Percentiles rank a stretch among this genome's conserved stretches.
phyloP scores from a whole-genome alignment of 2,888 invertebrate genomes.

The Nebria brevicollis region DNA sequence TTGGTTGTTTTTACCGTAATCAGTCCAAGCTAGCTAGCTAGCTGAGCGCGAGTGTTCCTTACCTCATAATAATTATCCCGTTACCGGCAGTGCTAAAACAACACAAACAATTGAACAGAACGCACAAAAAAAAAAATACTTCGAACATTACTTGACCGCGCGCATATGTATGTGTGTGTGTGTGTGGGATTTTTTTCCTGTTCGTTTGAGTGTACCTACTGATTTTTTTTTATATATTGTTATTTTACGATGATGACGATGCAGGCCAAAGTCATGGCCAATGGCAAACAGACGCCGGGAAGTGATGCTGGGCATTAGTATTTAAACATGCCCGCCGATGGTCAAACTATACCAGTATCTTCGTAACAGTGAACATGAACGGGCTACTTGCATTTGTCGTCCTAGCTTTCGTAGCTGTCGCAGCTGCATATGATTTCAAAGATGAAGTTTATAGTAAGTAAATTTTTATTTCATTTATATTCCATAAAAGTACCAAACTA shows the following conservation, averaged over 20 bases:
- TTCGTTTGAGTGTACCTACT: background rate
- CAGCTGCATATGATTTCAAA: slow-evolving; percentile 56
- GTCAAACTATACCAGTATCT: slow-evolving; percentile 39
- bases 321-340: slow-evolving; percentile 47
- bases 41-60: slow-evolving; percentile 2
- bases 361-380: slow-evolving; percentile 34
- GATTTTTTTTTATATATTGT: slow-evolving; percentile 26
- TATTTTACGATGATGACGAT: slow-evolving; percentile 11
- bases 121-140: slow-evolving; percentile 28
- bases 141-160: background rate
- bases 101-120: slow-evolving; percentile 21
- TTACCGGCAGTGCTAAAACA: slow-evolving; percentile 34
- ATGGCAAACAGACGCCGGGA: slow-evolving; percentile 15
- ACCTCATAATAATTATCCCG: slow-evolving; percentile 43
- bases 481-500: too few species aligned
- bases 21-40: slow-evolving; percentile 2
- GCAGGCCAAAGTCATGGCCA: slow-evolving; percentile 45
- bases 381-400: slow-evolving; percentile 45
- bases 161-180: background rate
- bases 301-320: slow-evolving; percentile 30
- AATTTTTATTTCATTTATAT: background rate
- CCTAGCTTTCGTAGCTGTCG: slow-evolving; percentile 45
- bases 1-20: slow-evolving; percentile 34
- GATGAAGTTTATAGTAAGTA: slow-evolving; percentile 59
- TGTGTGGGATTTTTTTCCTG: background rate